phyloP scores from a whole-genome alignment of 53 echinoderm and acorn worm genomes.

The Mesocentrotus franciscanus region DNA sequence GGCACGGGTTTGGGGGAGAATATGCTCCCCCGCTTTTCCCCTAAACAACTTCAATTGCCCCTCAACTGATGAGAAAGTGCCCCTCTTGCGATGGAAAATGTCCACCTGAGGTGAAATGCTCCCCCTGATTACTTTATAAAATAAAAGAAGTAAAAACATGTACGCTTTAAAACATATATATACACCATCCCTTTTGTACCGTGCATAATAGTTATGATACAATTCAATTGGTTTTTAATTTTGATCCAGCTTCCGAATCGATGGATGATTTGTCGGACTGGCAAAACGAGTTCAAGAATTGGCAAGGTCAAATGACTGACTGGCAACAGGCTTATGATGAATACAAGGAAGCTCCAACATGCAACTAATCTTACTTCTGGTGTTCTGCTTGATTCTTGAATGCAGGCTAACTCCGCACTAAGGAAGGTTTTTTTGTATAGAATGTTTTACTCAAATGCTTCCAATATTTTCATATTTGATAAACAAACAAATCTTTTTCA shows the following conservation, averaged over 20 bases:
- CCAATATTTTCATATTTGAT: too few species aligned
- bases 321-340: slow-evolving; percentile 73
- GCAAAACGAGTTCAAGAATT: slow-evolving; percentile 60
- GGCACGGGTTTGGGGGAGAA: too few species aligned
- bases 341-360: slow-evolving; percentile 55
- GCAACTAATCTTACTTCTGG: neutral
- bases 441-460: too few species aligned
- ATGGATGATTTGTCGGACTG: slow-evolving; percentile 68
- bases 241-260: neutral
- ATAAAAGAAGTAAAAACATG: too few species aligned
- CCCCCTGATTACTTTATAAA: neutral
- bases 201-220: neutral
- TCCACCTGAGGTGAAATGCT: neutral
- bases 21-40: too few species aligned
- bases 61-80: too few species aligned
- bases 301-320: slow-evolving; percentile 68
- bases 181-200: too few species aligned
- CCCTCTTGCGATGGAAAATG: too few species aligned
- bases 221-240: neutral
- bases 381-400: neutral
- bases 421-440: too few species aligned
- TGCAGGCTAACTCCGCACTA: neutral
- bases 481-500: too few species aligned
- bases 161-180: too few species aligned
- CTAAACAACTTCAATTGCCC: too few species aligned